Base-by-base conservation (phyloP, 2,888 invertebrate species). In the Pachymerium ferrugineum region DNA sequence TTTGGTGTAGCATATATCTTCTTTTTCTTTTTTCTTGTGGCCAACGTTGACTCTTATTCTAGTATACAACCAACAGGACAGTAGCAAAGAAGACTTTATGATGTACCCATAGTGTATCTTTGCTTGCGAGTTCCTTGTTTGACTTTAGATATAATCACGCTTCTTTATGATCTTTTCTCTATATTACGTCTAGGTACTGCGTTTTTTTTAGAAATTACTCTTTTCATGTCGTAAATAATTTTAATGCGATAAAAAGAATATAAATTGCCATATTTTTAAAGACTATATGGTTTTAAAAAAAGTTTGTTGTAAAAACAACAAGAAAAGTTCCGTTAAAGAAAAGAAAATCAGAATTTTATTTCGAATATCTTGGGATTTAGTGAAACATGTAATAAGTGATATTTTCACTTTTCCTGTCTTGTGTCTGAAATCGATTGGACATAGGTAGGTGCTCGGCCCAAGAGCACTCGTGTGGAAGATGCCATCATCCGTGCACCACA, bases 141-240 rank as follows among this genome's bases (percentile, higher is more conserved):
- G 62, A 62, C 62, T 62, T 62, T 25, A 62, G 62, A 62, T 62
- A 25, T 62, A 62, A 62, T 62, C 62, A 62, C 62, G 62, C 62
- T 25, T 62, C 62, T 62, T 62, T 62, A 62, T 10, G 62, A 28
- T 62, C 4, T 22, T 54, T n/a, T n/a, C n/a, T 54, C 47, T 19
- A 22, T 62, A 0, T 62, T 28, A 22, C 5, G 28, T 28, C 25
- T 10, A 62, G 25, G 28, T 62, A 62, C n/a, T n/a, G n/a, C n/a
- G n/a, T 28, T 62, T n/a, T 25, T 25, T 1, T 14, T 28, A 12
- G 14, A 22, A 22, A 62, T 28, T 28, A 62, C 25, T 5, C 0
- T 12, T n/a, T n/a, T n/a, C 22, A 4, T 12, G 28, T 25, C 62
- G n/a, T 62, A 62, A 62, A 62, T 28, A 62, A 62, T 28, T 22